Conservation (phyloP, 1,140 invertebrate genomes). For the Nilaparvata lugens region DNA sequence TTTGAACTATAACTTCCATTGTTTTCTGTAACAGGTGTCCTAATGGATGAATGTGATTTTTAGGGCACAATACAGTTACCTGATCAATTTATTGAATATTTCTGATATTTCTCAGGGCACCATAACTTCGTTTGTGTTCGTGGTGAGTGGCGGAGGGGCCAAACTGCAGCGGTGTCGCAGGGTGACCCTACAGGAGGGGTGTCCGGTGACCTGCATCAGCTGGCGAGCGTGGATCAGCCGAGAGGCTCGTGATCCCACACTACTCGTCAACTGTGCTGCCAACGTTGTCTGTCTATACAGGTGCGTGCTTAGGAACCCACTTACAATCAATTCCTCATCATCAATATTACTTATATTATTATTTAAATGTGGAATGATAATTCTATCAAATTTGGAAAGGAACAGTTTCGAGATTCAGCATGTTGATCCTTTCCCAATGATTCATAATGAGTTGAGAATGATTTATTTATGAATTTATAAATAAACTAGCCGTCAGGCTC, state of each 20-base stretch:
- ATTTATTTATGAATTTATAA: no score
- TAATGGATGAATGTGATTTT: no score
- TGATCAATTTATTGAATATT: no score
- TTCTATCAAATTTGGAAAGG: background rate
- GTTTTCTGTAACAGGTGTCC: no score
- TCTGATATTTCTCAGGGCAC: conserved; percentile 40
- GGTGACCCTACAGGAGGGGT: conserved; percentile 47
- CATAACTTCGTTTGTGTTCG: conserved; percentile 60
- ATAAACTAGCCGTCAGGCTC: no score
- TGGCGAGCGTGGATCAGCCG: conserved; percentile 75
- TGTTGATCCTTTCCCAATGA: no score
- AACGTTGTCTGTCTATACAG: conserved; percentile 61
- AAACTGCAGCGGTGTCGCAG: conserved; percentile 60
- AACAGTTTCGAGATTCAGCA: background rate
- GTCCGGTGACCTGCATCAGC: conserved; percentile 61
- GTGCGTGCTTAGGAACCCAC: conserved; percentile 29
- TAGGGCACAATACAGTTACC: no score
- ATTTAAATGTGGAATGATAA: background rate
- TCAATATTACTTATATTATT: background rate
- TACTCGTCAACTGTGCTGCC: conserved; percentile 67
- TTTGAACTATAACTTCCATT: no score
- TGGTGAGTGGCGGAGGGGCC: conserved; percentile 60
- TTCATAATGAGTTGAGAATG: no score
- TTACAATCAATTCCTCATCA: no score
- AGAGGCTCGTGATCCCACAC: conserved; percentile 61